Conservation (phyloP, 2,888 invertebrate genomes). For the Chymomyza amoena region DNA sequence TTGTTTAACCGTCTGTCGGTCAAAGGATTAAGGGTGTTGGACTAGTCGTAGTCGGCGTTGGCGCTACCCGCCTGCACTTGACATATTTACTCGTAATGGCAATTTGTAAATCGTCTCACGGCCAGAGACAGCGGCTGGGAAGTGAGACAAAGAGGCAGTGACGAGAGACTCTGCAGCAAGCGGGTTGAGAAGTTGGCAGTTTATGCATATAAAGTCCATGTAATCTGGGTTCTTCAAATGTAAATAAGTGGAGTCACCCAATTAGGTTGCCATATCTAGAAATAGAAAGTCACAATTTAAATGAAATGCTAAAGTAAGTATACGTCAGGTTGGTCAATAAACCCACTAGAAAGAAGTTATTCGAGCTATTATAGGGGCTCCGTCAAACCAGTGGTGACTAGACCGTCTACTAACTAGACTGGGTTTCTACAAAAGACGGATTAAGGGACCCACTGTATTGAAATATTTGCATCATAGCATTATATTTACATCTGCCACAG, state of each 20-base stretch:
- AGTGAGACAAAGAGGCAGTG: not conserved
- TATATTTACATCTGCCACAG: too few species aligned
- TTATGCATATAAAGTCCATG: not conserved
- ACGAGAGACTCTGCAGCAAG: not conserved
- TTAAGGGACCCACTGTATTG: too few species aligned
- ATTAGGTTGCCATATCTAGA: too few species aligned
- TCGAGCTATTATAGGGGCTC: not conserved
- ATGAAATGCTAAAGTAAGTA: not conserved
- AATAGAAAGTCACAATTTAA: not conserved
- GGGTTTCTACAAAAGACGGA: too few species aligned
- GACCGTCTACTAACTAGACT: too few species aligned
- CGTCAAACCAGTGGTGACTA: too few species aligned
- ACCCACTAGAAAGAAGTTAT: not conserved
- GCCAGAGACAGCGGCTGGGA: not conserved
- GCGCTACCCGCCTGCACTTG: conserved; percentile 68
- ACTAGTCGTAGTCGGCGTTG: not conserved
- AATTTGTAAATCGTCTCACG: conserved; percentile 58
- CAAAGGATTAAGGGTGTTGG: not conserved
- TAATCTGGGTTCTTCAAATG: not conserved
- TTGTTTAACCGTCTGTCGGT: conserved; percentile 7
- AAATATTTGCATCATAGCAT: too few species aligned
- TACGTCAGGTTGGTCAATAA: not conserved
- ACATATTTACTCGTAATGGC: conserved; percentile 75
- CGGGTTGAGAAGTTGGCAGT: not conserved
- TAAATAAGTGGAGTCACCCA: too few species aligned